Evolutionary conservation across 2,888 invertebrate species (phyloP), one percentile per base, ranked within the genome.

Genomic region (Drosophila antonietae): DNA sequence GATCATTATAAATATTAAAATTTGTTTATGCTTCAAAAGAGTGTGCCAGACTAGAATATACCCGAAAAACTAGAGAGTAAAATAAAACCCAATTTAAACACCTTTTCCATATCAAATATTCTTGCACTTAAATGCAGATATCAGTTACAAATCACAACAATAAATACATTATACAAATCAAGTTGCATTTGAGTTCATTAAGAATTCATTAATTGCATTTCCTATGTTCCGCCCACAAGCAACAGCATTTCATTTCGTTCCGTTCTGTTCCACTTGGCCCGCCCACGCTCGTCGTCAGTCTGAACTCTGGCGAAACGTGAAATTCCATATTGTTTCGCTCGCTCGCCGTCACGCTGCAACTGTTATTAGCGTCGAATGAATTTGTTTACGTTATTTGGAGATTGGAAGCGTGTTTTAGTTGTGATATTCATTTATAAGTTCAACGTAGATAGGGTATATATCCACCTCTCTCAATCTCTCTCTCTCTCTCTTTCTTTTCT

Each of bases 361-460:
- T 74, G 68, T 75, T 84, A 81, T 87, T 84, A 87, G 72, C 69
- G 56, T 72, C 68, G 81, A 84, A 84, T 87, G 73, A 79, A 89
- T 81, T 89, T 81, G 76, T 73, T 78, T 75, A 69, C 74, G 66
- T 64, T 80, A 67, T 72, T 77, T 47, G 70, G 47, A 65, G 58
- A 66, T 41, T 33, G 28, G 23, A 64, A 75, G 68, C 74, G 62
- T 73, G 73, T 52, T 64, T 74, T 18, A 52, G 56, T 39, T 79
- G 18, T 68, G 67, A 81, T 68, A 65, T 63, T 49, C 58, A 68
- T 59, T 67, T 65, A 49, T 53, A 75, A 51, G 41, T 1, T 14
- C 43, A 61, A 57, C 68, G 52, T 23, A 55, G 52, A 52, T 18
- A 8, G 46, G 28, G 1, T 46, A 23, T 23, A 28, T 28, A 4